Percentiles rank a stretch among this genome's conserved stretches.
These are phyloP conservation scores for Zaprionus ghesquierei DNA, from an alignment of 1,140 invertebrate genomes.

Conservation along the genomic window DNA sequence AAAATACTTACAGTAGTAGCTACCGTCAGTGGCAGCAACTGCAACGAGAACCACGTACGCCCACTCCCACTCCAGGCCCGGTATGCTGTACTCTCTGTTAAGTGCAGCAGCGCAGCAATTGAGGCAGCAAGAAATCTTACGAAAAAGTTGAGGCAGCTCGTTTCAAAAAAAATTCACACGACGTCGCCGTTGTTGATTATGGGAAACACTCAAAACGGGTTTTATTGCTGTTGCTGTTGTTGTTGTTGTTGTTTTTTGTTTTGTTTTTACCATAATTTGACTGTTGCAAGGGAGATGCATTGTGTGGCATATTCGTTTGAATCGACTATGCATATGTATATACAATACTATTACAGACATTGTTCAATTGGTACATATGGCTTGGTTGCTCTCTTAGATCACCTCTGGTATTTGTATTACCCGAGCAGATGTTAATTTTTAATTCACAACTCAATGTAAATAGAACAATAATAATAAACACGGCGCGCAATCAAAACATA, in stretches of 20 bases:
- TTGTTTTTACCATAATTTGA: conserved; percentile 46
- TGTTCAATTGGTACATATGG: not conserved
- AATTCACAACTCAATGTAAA: not conserved
- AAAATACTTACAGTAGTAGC: conserved; percentile 58
- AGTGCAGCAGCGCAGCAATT: conserved; percentile 54
- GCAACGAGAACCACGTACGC: conserved; percentile 7
- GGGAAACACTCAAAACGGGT: conserved; percentile 71
- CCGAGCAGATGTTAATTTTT: not conserved
- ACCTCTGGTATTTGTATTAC: not conserved
- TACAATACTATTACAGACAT: not conserved
- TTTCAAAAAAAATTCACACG: conserved; percentile 71
- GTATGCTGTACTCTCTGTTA: conserved; percentile 18
- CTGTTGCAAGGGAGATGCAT: conserved; percentile 57
- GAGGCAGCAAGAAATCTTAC: conserved; percentile 45
- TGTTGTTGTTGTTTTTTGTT: conserved; percentile 33
- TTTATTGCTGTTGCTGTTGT: conserved; percentile 44
- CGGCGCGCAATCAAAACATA: not conserved
- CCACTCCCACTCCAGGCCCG: not conserved
- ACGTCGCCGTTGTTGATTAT: conserved; percentile 47
- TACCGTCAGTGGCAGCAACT: conserved; percentile 23
- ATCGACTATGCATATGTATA: not conserved
- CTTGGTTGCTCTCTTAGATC: not conserved
- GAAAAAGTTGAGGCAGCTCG: conserved; percentile 47
- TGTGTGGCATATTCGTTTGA: conserved; percentile 15
- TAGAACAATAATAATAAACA: not conserved